Conservation (phyloP, 2,888 invertebrate species). For the Eledone cirrhosa region DNA sequence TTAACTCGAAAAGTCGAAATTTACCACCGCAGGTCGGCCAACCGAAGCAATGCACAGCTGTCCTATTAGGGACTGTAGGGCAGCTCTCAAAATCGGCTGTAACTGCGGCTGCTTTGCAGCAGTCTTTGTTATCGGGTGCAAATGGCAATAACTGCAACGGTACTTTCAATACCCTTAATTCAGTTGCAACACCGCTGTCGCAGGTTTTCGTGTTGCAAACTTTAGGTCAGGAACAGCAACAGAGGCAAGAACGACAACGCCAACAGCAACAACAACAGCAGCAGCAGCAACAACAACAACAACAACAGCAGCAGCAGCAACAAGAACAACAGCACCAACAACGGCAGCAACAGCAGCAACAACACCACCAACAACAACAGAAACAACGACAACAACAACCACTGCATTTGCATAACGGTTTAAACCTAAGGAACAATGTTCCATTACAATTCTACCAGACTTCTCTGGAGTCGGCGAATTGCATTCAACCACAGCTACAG, state of each 20-base stretch:
- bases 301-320: conserved; percentile 13
- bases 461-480: neutral
- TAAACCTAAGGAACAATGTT: neutral
- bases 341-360: neutral
- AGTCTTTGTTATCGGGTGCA: neutral
- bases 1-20: conserved; percentile 86
- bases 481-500: conserved; percentile 19
- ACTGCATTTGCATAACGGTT: neutral
- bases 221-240: neutral
- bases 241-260: neutral
- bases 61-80: conserved; percentile 32
- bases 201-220: conserved; percentile 1
- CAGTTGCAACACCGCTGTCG: neutral
- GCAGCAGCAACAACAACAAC: conserved; percentile 16
- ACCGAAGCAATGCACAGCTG: conserved; percentile 32
- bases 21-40: conserved; percentile 40
- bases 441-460: neutral
- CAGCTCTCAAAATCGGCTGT: conserved; percentile 23
- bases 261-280: conserved; percentile 19
- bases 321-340: conserved; percentile 11
- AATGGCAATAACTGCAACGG: neutral
- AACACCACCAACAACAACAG: conserved; percentile 14
- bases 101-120: conserved; percentile 17
- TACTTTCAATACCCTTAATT: neutral
- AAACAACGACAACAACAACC: neutral